Conservation (phyloP, 2,888 invertebrate species). For the Phengaris alcon region DNA sequence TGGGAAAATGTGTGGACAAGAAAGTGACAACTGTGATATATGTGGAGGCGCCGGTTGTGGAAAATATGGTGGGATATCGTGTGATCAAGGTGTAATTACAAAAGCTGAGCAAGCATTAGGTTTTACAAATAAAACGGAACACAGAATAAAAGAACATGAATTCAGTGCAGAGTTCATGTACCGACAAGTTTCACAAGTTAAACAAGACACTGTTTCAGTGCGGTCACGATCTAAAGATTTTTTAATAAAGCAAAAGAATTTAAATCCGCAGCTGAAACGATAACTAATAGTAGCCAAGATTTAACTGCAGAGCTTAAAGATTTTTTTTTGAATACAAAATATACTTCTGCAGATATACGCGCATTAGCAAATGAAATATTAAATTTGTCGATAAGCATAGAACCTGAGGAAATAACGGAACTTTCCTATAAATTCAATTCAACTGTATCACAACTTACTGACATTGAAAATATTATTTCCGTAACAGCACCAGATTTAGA, state of each 20-base stretch:
- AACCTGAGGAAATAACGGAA: constrained; percentile 91
- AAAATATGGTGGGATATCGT: constrained; percentile 94
- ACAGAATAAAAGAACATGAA: constrained; percentile 88
- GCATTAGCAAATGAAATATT: constrained; percentile 85
- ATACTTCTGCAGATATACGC: constrained; percentile 85
- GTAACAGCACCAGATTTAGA: constrained; percentile 91
- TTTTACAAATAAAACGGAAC: constrained; percentile 91
- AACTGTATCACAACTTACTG: constrained; percentile 91
- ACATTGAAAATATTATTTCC: constrained; percentile 94
- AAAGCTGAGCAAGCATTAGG: constrained; percentile 93
- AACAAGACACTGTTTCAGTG: constrained; percentile 86
- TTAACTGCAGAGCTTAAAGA: constrained; percentile 83
- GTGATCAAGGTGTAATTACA: constrained; percentile 92
- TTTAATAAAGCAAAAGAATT: constrained; percentile 83
- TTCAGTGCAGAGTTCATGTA: constrained; percentile 89
- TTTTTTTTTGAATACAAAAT: constrained; percentile 84
- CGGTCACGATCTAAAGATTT: constrained; percentile 85
- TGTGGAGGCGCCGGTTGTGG: constrained; percentile 98
- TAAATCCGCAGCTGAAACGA: constrained; percentile 82
- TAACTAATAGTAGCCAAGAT: constrained; percentile 81
- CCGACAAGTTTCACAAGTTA: constrained; percentile 87
- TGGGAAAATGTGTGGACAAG: constrained; percentile 89
- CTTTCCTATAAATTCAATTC: constrained; percentile 90
- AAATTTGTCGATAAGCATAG: constrained; percentile 88
- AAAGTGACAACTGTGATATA: constrained; percentile 91